Conservation (phyloP, 2,113 vertebrate genomes). For the Sinocyclocheilus grahami region DNA sequence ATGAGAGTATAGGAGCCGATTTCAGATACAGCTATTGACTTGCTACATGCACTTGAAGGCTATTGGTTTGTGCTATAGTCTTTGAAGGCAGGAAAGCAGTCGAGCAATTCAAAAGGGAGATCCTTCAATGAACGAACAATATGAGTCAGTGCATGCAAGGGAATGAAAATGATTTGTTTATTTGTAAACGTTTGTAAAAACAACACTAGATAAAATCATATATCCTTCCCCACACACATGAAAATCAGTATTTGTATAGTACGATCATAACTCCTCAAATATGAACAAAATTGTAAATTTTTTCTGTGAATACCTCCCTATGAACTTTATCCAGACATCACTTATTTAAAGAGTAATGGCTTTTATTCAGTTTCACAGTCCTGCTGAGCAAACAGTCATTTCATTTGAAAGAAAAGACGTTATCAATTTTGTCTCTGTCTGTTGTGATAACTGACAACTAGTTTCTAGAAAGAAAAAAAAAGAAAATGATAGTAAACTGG, state of each 20-base stretch:
- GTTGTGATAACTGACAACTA: slow-evolving; percentile 18
- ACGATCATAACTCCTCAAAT: background rate
- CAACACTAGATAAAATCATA: background rate
- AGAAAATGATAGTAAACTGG: slow-evolving; percentile 23
- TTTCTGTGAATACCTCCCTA: background rate
- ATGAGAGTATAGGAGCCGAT: background rate
- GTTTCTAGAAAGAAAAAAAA: background rate
- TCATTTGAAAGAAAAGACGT: background rate
- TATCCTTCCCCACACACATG: background rate
- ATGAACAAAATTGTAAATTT: background rate
- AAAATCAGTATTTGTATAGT: background rate
- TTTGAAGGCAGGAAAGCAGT: background rate
- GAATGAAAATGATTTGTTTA: background rate
- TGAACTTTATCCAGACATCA: background rate
- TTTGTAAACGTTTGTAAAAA: background rate
- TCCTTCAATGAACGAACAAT: background rate
- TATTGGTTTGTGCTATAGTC: background rate
- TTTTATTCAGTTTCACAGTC: slow-evolving; percentile 5
- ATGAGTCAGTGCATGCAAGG: background rate
- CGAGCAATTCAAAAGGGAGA: background rate
- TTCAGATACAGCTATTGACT: background rate
- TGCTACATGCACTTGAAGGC: background rate
- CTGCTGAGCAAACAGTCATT: background rate
- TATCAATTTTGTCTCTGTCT: background rate
- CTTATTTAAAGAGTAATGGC: slow-evolving; percentile 4